These are phyloP conservation scores for Ammodytes marinus DNA, from an alignment of 2,113 vertebrate species.

Conservation along the genomic window DNA sequence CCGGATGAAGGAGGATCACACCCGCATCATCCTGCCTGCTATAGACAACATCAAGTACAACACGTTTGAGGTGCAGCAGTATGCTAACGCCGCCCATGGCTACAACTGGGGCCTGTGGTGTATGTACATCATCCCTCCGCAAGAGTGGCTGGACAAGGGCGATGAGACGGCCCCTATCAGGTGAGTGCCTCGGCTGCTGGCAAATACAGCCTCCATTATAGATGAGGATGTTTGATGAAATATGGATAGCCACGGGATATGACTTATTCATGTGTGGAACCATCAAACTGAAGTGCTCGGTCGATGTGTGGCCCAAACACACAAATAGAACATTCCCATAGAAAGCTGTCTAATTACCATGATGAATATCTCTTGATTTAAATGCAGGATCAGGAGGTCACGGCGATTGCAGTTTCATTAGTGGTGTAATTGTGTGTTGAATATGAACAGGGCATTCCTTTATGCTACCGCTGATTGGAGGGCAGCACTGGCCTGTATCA, in stretches of 20 bases:
- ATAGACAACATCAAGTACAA: slow-evolving; percentile 99
- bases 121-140: slow-evolving; percentile 98
- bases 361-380: slow-evolving; percentile 66
- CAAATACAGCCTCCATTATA: slow-evolving; percentile 62
- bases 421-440: slow-evolving; percentile 58
- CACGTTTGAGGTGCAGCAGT: slow-evolving; percentile 98
- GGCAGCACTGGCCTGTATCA: slow-evolving; percentile 13
- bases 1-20: slow-evolving; percentile 93
- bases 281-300: slow-evolving; percentile 57
- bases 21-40: slow-evolving; percentile 93
- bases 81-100: slow-evolving; percentile 95
- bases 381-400: slow-evolving; percentile 59
- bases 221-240: slow-evolving; percentile 79
- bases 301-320: slow-evolving; percentile 30
- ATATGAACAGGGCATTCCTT: slow-evolving; percentile 36
- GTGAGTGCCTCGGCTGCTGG: slow-evolving; percentile 78
- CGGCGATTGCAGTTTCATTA: slow-evolving; percentile 42
- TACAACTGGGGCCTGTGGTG: slow-evolving; percentile 99
- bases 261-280: slow-evolving; percentile 75
- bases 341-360: slow-evolving; percentile 64
- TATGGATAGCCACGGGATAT: slow-evolving; percentile 75
- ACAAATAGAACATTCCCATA: slow-evolving; percentile 47
- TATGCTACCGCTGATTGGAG: slow-evolving; percentile 30
- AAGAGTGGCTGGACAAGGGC: slow-evolving; percentile 96
- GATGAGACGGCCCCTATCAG: slow-evolving; percentile 98